Evolutionary conservation across 2,797 vertebrate genomes (phyloP), one percentile per base, ranked within the genome.

Genomic region (Centroberyx gerrardi): DNA sequence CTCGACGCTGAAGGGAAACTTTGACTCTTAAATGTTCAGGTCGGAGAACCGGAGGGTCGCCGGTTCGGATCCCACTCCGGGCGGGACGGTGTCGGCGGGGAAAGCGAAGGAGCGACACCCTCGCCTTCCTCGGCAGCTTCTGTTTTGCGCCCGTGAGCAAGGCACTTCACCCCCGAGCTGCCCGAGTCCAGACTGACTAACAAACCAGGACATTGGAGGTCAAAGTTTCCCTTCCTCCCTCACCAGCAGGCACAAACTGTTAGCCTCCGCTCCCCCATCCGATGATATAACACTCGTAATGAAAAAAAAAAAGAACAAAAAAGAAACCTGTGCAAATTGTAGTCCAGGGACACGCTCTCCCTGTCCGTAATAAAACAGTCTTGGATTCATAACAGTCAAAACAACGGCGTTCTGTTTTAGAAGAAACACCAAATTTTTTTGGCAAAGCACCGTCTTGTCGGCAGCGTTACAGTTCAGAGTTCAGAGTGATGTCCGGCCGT

Each of bases 291-390:
- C 72, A 81, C 78, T 71, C 36, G 17, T 74, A 86, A 68, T 72
- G 62, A 2, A 71, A 67, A 81, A 67, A 22, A 22, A 22, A 1
- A 9, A n/a, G 17, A 18, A n/a, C n/a, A 18, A 53, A 22, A 36
- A 65, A 65, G 1, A 75, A 84, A 78, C 80, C 29, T 87, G 91
- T 93, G 90, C 90, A 93, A 93, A 92, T 83, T 59, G 85, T 74
- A 27, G 46, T 68, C 18, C 42, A 54, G 31, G 62, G 66, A 13
- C 13, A 51, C 44, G 56, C 48, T 22, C 28, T 8, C 71, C 58
- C 76, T 59, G 31, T 4, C 68, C 54, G 54, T 2, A 73, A 64
- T 58, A 83, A 77, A 91, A 87, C 80, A 84, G 85, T 90, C 82
- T 62, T 52, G 27, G 62, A 80, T 84, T 76, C 86, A 84, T 83